Percentiles rank a stretch among this genome's conserved stretches.
Evolutionary conservation across 2,888 invertebrate genomes (phyloP).

Genomic region (Pollenia angustigena): DNA sequence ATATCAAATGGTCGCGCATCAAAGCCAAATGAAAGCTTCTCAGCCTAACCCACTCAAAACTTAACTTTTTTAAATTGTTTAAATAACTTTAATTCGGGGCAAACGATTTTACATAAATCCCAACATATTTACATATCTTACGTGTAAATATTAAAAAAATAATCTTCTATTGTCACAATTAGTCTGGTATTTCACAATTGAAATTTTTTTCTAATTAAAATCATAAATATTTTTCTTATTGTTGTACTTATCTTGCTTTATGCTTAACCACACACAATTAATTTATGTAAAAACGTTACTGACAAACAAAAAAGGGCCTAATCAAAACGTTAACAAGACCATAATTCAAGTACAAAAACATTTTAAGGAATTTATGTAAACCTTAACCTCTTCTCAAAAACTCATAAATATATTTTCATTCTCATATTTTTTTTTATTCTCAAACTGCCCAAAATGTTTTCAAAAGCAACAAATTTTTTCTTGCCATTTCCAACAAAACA

Average conservation of each 20-base stretch:
- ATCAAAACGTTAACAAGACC: constrained; percentile 16
- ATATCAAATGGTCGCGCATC: no score
- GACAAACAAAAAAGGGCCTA: constrained; percentile 6
- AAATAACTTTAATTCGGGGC: no score
- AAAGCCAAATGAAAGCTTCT: no score
- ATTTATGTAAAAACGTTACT: constrained; percentile 11
- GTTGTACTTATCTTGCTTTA: constrained; percentile 9
- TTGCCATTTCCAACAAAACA: not conserved
- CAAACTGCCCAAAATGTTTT: not conserved
- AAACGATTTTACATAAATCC: no score
- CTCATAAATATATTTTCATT: constrained; percentile 49
- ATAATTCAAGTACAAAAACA: constrained; percentile 53
- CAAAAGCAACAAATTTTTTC: constrained; percentile 8
- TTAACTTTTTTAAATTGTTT: no score
- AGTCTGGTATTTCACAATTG: constrained; percentile 1
- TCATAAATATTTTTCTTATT: not conserved
- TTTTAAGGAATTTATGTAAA: constrained; percentile 61
- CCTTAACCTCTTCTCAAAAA: constrained; percentile 73
- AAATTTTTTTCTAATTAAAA: not conserved
- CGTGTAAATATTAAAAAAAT: not conserved
- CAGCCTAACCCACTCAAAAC: no score
- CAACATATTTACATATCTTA: no score
- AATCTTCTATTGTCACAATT: not conserved
- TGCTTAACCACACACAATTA: constrained; percentile 34
- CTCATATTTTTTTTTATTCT: no score